Conservation (phyloP, 2,888 invertebrate species). For the Drosophila demipolita region DNA sequence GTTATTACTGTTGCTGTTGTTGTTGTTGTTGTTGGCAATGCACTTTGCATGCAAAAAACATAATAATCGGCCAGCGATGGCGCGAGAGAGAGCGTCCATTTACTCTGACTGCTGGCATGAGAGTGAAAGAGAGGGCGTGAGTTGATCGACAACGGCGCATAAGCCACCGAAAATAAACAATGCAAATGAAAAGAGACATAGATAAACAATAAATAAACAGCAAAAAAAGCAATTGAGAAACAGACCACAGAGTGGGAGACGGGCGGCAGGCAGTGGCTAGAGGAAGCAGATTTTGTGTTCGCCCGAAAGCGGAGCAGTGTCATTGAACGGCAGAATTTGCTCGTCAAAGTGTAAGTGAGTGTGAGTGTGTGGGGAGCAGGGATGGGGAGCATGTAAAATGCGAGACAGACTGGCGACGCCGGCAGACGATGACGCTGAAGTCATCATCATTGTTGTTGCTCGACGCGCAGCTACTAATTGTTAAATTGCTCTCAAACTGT, state of each 20-base stretch:
- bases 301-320: constrained; percentile 45
- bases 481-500: constrained; percentile 51
- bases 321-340: constrained; percentile 62
- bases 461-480: constrained; percentile 51
- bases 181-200: constrained; percentile 65
- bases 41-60: constrained; percentile 79
- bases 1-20: constrained; percentile 7
- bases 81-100: constrained; percentile 3
- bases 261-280: background rate
- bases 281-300: constrained; percentile 11
- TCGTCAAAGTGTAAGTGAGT: constrained; percentile 3
- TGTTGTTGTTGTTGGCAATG: constrained; percentile 64
- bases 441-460: constrained; percentile 17
- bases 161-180: constrained; percentile 75
- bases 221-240: constrained; percentile 62
- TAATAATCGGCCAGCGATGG: constrained; percentile 62
- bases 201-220: constrained; percentile 78
- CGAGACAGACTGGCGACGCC: constrained; percentile 61
- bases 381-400: constrained; percentile 27
- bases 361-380: background rate
- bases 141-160: constrained; percentile 62
- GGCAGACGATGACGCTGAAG: constrained; percentile 27
- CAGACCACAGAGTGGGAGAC: background rate
- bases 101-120: background rate
- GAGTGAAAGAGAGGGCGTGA: constrained; percentile 13